Base-by-base conservation (phyloP, 2,113 vertebrate genomes). In the Polypterus senegalus region DNA sequence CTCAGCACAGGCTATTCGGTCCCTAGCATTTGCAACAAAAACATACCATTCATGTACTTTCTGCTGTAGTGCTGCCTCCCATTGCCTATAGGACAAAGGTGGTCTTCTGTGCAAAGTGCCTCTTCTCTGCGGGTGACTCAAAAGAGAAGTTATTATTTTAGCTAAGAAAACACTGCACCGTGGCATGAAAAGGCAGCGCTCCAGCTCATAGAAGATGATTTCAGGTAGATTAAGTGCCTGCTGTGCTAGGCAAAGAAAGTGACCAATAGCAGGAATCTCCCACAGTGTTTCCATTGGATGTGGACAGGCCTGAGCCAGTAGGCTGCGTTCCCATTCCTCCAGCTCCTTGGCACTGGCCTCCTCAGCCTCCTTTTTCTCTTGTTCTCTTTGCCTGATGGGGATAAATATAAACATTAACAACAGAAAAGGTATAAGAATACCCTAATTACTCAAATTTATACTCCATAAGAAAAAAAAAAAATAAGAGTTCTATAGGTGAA, bases 161-260 rank as follows among this genome's bases (percentile, higher is more conserved):
- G 92, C 90, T 56, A 99, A 77, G 75, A 99, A 93, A 60, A 73
- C 65, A 74, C 91, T 98, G 77, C 92, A 97, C 54, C 96, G 92
- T 61, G 95, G 94, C 92, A 99, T 95, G 55, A 99, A 76, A 74
- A 99, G 86, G 76, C 95, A 97, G 58, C 93, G 92, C 75, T 98
- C 95, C 68, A 99, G 79, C 73, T 99, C 96, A 62, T 91, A 97
- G 81, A 94, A 99, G 47, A 98, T 84, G 65, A 98, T 92, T 84
- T 99, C 96, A 9, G 95, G 96, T 65, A 99, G 89, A 76, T 94
- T 93, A 63, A 99, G 87, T 64, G 90, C 91, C 62, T 89, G 85
- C 70, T 98, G 95, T 55, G 96, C 94, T 75, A 99, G 89, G 77
- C 95, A 98, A 69, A 99, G 90, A 65, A 98, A 98, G 82, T 99